Conservation (phyloP, 2,797 vertebrate species). For the Aulostomus chinensis region DNA sequence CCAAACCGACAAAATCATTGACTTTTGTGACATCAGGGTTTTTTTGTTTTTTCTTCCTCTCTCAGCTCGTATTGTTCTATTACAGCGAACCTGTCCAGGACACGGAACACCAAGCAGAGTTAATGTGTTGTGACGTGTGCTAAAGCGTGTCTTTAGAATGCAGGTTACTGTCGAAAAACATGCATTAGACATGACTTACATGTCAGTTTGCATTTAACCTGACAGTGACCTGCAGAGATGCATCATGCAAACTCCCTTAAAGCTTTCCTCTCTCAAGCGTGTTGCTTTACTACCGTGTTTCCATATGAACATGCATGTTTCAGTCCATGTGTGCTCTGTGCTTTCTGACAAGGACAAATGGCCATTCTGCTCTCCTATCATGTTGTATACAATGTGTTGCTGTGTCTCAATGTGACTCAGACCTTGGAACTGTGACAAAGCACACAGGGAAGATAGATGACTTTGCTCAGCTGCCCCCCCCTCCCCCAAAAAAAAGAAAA, state of each 20-base stretch:
- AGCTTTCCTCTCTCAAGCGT: too few species aligned
- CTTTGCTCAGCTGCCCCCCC: constrained; percentile 46
- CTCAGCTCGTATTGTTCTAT: constrained; percentile 5
- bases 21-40: constrained; percentile 30
- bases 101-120: constrained; percentile 18
- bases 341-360: constrained; percentile 59
- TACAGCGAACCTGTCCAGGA: constrained; percentile 23
- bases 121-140: constrained; percentile 42
- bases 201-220: constrained; percentile 40
- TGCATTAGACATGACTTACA: constrained; percentile 46
- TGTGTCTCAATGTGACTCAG: constrained; percentile 64
- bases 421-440: constrained; percentile 58
- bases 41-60: not conserved
- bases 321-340: constrained; percentile 15
- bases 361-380: constrained; percentile 26
- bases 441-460: constrained; percentile 61
- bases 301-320: constrained; percentile 13
- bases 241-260: too few species aligned
- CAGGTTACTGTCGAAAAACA: constrained; percentile 41
- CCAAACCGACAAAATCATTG: constrained; percentile 6
- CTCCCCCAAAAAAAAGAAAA: too few species aligned
- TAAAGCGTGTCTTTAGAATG: constrained; percentile 45
- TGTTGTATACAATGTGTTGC: constrained; percentile 40
- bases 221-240: not conserved
- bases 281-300: too few species aligned